A percentile compares a stretch with the other conserved stretches of the same genome.
These are phyloP conservation scores for Amyelois transitella DNA, from an alignment of 1,140 invertebrate genomes.

Conservation along the genomic window DNA sequence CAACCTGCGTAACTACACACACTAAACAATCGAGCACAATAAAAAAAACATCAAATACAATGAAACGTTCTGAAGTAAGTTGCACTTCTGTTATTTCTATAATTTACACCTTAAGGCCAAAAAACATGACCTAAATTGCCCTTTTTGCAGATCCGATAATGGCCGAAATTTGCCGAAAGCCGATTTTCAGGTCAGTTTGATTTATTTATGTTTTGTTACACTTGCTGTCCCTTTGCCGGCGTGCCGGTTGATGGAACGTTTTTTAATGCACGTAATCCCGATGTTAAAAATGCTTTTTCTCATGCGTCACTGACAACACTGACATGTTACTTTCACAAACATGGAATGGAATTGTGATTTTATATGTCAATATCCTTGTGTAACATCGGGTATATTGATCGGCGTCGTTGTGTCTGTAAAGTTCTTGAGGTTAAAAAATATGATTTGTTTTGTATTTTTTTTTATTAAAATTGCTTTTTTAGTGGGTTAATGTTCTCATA, in stretches of 20 bases:
- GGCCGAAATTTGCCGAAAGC: background rate
- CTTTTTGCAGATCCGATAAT: background rate
- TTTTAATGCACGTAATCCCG: background rate
- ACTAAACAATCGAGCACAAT: too few relatives aligned
- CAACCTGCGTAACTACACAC: too few relatives aligned
- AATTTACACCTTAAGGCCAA: background rate
- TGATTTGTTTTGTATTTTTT: too few relatives aligned
- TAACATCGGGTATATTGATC: too few relatives aligned
- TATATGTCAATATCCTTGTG: background rate
- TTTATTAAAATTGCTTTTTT: too few relatives aligned
- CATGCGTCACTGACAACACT: background rate
- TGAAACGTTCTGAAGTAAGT: background rate
- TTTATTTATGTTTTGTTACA: background rate
- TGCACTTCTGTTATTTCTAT: background rate
- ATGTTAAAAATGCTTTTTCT: background rate
- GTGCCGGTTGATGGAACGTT: background rate
- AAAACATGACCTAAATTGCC: background rate
- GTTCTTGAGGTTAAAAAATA: too few relatives aligned
- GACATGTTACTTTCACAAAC: background rate
- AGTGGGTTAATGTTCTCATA: too few relatives aligned
- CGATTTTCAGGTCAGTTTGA: background rate
- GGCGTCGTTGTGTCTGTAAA: too few relatives aligned
- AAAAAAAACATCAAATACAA: too few relatives aligned
- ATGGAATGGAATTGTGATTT: background rate
- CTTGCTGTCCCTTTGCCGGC: background rate